Base-by-base conservation (phyloP, 1,140 invertebrate species). In the Eciton burchellii region DNA sequence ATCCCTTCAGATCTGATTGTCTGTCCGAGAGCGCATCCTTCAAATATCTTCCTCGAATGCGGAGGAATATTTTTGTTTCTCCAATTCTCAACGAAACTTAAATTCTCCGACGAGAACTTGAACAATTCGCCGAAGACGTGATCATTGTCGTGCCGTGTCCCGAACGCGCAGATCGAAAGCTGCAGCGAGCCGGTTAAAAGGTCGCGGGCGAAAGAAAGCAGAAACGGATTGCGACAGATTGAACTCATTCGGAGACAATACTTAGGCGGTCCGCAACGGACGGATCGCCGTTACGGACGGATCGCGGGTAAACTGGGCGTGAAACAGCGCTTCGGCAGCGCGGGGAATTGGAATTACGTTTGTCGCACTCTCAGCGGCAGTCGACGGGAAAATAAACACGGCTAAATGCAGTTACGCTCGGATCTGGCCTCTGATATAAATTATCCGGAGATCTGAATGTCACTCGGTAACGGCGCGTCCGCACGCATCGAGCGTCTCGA, bases 171-270 rank as follows among this genome's bases (percentile, higher is more conserved):
- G 49, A 79, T 70, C 74, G 74, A 79, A 79, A 79, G 70, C 68
- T 79, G 65, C 63, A n/a, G 62, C 74, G 41, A 77, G 24, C 26
- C 73, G 14, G 43, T 70, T 62, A 45, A 54, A 66, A 68, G 45
- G n/a, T n/a, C 60, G 47, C 12, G 49, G 35, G 43, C 63, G 29
- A 70, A 70, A 45, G 74, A 79, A 79, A 76, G 65, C 65, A 45
- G 52, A 65, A 79, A 79, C 63, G 70, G 70, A 79, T 68, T 35
- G 29, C 41, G 21, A 47, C 74, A 77, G 74, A 79, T 79, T 79
- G 74, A 79, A 79, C 70, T 79, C 74, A 79, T 79, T 70, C 49
- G 21, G 63, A 70, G 63, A 79, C 74, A 79, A 79, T 79, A 79
- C 63, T 79, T 79, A 79, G 74, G 49, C 74, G 35, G 74, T 45